A percentile compares a stretch with the other conserved stretches of the same genome.
These are phyloP conservation scores for Volucella zonaria DNA, from an alignment of 2,888 invertebrate species.

Conservation along the genomic window DNA sequence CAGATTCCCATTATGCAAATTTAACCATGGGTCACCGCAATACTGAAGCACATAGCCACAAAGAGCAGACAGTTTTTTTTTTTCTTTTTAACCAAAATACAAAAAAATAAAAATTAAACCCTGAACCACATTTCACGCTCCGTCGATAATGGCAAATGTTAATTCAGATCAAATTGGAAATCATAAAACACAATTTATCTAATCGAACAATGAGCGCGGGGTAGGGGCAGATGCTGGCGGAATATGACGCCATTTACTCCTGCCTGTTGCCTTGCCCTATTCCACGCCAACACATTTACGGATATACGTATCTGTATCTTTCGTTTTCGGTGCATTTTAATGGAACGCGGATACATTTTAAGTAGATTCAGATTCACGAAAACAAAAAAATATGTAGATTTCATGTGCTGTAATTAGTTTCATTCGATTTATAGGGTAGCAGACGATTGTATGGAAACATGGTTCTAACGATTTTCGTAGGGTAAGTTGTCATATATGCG, in stretches of 20 bases:
- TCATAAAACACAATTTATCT: constrained; percentile 73
- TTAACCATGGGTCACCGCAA: constrained; percentile 61
- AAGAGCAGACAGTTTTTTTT: background rate
- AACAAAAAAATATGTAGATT: background rate
- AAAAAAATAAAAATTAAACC: constrained; percentile 31
- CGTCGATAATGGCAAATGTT: constrained; percentile 73
- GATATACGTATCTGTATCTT: constrained; percentile 19
- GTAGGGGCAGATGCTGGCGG: background rate
- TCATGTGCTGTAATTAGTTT: constrained; percentile 29
- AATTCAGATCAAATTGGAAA: constrained; percentile 71
- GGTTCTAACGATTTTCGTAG: background rate
- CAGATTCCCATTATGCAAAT: constrained; percentile 71
- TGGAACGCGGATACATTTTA: constrained; percentile 30
- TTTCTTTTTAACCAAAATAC: background rate
- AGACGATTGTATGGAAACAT: background rate
- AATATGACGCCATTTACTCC: constrained; percentile 44
- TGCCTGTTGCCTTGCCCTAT: background rate
- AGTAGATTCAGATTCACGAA: constrained; percentile 31
- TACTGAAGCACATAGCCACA: constrained; percentile 52
- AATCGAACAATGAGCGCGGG: constrained; percentile 62
- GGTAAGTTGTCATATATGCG: too few relatives aligned
- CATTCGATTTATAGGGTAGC: constrained; percentile 2
- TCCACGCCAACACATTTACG: too few relatives aligned
- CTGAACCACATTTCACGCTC: constrained; percentile 68
- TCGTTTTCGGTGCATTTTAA: constrained; percentile 36